Evolutionary conservation across 2,113 vertebrate genomes (phyloP).

Genomic region (Cyanistes caeruleus): DNA sequence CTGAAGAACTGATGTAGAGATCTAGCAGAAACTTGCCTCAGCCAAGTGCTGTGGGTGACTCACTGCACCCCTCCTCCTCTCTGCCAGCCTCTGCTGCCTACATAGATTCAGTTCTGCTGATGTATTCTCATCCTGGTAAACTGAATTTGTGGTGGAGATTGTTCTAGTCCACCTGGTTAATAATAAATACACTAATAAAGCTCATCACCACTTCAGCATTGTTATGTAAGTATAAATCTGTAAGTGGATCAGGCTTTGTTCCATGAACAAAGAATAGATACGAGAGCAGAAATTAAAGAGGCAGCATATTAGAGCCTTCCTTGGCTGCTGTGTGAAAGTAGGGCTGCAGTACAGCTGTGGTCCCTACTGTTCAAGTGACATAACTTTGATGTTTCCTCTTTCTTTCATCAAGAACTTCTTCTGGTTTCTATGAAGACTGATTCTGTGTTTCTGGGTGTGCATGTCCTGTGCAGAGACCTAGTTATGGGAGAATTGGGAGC

Average conservation of each 20-base stretch:
- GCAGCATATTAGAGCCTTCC: neutral
- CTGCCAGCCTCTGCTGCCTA: neutral
- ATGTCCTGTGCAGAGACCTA: neutral
- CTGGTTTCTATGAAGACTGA: neutral
- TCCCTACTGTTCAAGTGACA: neutral
- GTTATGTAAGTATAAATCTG: neutral
- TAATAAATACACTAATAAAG: neutral
- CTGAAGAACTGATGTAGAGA: neutral
- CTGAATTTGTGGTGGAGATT: neutral
- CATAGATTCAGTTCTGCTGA: neutral
- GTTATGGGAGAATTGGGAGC: neutral
- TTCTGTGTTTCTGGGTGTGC: neutral
- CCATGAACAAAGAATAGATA: neutral
- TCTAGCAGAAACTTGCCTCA: neutral
- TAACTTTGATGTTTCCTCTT: neutral
- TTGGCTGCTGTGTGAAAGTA: neutral
- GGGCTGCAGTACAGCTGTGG: neutral
- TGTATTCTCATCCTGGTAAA: neutral
- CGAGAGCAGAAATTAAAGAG: neutral
- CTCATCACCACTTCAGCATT: neutral
- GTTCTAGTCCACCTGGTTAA: slow-evolving; percentile 10
- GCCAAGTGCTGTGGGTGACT: neutral
- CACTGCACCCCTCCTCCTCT: neutral
- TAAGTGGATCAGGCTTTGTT: slow-evolving; percentile 26
- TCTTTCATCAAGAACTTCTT: neutral